Base-by-base conservation (phyloP, 2,888 invertebrate genomes). In the Cenopis cana region DNA sequence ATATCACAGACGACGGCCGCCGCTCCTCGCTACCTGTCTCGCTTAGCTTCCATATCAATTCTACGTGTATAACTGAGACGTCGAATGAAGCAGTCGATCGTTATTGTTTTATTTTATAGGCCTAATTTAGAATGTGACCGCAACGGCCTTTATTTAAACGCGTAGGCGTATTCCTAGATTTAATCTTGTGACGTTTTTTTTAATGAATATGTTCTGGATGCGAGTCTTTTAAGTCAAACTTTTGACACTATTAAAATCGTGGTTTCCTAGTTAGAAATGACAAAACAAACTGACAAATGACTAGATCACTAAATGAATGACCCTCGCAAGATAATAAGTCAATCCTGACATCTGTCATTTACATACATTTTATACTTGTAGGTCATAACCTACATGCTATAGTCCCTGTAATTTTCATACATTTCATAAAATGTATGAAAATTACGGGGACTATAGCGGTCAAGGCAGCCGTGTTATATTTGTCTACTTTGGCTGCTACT, bases 1-100 rank as follows among this genome's bases (percentile, higher is more conserved):
- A 62, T 76, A 68, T 76, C 74, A 67, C 74, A 76, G 69, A 74
- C 69, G 72, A 59, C 74, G 71, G 68, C 61, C 72, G 76, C 69
- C 73, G 56, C 75, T 64, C 74, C 66, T 71, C 60, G 36, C 17
- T 24, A 24, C 24, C 24, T 24, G 24, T 46, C 60, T 38, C 46
- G 46, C n/a, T 17, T 46, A 29, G 1, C 36, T 62, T 8, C 20
- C 14, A 24, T 24, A 55, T 55, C 33, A 12, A 18, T 20, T 24
- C 36, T 38, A 60, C 60, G 50, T 66, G 52, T 70, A 65, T 59
- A 59, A 65, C 56, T 59, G 18, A 46, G 33, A 46, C 54, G 41
- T 66, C 54, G 49, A 55, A 66, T 60, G 70, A 14, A 59, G 46
- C 36, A 70, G 66, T 20, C 70, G 60, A 60, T 18, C 18, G 38